Evolutionary conservation across 2,797 vertebrate species (phyloP), one percentile per base, ranked within the genome.

Genomic region (Betta splendens): DNA sequence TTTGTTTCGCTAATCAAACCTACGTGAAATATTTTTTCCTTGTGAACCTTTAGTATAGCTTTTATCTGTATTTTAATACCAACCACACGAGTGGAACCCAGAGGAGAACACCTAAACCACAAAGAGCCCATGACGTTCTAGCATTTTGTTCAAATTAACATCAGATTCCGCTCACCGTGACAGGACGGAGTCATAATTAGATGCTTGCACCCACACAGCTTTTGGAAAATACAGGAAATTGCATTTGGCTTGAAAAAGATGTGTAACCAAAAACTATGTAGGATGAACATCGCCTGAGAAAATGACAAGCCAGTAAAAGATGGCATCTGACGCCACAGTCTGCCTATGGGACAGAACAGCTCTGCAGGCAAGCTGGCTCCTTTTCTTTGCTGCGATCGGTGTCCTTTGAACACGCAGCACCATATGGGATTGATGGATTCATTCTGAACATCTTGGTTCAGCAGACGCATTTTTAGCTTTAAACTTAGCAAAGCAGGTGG

Each of bases 371-470:
- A 69, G 69, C 74, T 85, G 80, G 61, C 72, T 44, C 47, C 63
- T 75, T 85, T 72, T 68, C 36, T 83, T 79, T 80, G 62, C 48
- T 83, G 64, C 74, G 23, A 81, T 80, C 58, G 62, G 35, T 69
- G 54, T 87, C 66, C 72, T 88, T 86, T 84, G 67, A 89, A 88
- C 81, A 84, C 79, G 69, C 37, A 0, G 40, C 61, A 57, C 85
- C 87, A 90, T 90, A 89, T 89, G 89, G 85, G 76, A 72, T 65
- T 39, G 44, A 69, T 66, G 59, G 60, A 67, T 81, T 43, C 57
- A 71, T 69, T 67, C 49, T 69, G 45, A 71, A 72, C 58, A 65
- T 73, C 66, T 75, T 67, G 62, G 60, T 74, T 67, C 52, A 33
- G 16, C 49, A 72, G 63, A 72, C 47, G 69, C 44, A 39, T 18